Base-by-base conservation (phyloP, 2,797 vertebrate genomes). In the Odontamblyopus rebecca region DNA sequence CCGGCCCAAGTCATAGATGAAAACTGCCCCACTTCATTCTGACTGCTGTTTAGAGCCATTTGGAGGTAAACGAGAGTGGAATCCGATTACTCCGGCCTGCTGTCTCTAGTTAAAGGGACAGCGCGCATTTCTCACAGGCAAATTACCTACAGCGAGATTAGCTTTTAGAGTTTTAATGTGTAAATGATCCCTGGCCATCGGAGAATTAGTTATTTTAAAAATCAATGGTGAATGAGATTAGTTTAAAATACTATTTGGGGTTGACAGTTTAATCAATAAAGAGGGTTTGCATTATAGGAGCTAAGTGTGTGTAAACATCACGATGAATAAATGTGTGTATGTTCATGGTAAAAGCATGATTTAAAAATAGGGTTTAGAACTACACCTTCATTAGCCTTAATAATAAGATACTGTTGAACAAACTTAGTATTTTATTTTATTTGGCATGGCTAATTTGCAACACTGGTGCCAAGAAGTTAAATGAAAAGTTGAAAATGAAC, bases 51-150 rank as follows among this genome's bases (percentile, higher is more conserved):
- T 87, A 89, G 85, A 80, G 88, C 91, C 90, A 90, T 93, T 92
- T 93, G 89, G 89, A 89, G 80, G 88, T 88, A 88, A 93, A 93
- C 85, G 92, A 92, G 87, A 70, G 80, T 77, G 81, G 89, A 93
- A 93, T 93, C 75, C 77, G 87, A 93, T 93, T 91, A 92, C 70
- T 69, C 89, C 86, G 85, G 87, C 82, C 90, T 89, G 85, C 86
- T 89, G 85, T 86, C 87, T 77, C 77, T 79, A 82, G 89, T 91
- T 93, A 90, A 92, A 85, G 88, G 83, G 71, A 71, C 75, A 85
- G 84, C 69, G 70, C 61, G 5, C 78, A 80, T 85, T 66, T 79
- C 87, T 88, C 83, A 88, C 77, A 80, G 73, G 71, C 72, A 74
- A 65, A 84, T 86, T 87, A 86, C 50, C 59, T 79, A 72, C 69